Evolutionary conservation across 2,888 invertebrate genomes (phyloP).

Genomic region (Drosophila pseudotalamancana): DNA sequence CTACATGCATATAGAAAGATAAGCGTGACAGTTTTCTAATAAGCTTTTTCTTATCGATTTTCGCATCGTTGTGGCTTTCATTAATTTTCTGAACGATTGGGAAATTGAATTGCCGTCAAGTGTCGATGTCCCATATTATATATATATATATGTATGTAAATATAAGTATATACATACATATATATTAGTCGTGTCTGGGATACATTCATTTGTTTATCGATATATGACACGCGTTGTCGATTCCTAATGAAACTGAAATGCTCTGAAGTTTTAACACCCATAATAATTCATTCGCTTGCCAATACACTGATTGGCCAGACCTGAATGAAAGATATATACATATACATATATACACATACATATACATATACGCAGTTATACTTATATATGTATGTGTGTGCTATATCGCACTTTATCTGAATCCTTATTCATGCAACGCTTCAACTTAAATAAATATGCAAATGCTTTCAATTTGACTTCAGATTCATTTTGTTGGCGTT

Average conservation of each 20-base stretch:
- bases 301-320: conserved; percentile 10
- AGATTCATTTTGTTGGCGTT: neutral
- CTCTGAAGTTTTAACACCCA: conserved; percentile 10
- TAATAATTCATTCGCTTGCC: conserved; percentile 30
- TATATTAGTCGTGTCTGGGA: neutral
- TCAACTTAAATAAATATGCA: neutral
- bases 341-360: too few relatives aligned
- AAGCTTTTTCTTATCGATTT: conserved; percentile 5
- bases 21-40: conserved; percentile 3
- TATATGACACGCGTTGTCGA: conserved; percentile 14
- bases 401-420: neutral
- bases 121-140: neutral
- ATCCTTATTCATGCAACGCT: neutral
- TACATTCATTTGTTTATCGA: conserved; percentile 33
- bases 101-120: conserved; percentile 11
- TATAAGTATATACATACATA: neutral
- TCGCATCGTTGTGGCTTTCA: conserved; percentile 6
- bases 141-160: neutral
- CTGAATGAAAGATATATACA: conserved; percentile 1
- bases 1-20: too few relatives aligned
- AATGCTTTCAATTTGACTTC: neutral
- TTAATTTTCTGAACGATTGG: conserved; percentile 20
- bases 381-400: too few relatives aligned
- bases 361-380: too few relatives aligned
- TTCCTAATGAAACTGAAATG: conserved; percentile 41